phyloP scores from a whole-genome alignment of 2,888 invertebrate genomes.

The Apotomis betuletana region DNA sequence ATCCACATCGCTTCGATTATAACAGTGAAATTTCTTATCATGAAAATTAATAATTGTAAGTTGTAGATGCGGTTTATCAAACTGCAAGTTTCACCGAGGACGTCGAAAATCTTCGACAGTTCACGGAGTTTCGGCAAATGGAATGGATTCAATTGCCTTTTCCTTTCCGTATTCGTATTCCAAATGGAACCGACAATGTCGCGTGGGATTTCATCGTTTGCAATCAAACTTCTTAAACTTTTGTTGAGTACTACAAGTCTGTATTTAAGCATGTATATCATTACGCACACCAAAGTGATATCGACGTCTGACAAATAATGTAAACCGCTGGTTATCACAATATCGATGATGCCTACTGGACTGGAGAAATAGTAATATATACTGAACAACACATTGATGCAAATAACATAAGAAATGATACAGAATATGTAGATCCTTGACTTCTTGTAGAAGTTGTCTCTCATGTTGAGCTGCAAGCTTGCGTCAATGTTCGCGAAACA shows the following conservation, averaged over 20 bases:
- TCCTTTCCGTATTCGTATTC: background rate
- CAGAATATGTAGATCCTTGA: background rate
- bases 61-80: slow-evolving; percentile 14
- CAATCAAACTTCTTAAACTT: background rate
- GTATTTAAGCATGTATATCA: background rate
- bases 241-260: background rate
- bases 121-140: background rate
- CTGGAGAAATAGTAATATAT: background rate
- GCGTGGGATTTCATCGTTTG: background rate
- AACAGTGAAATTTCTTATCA: background rate
- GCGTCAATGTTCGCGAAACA: background rate
- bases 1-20: slow-evolving; percentile 1
- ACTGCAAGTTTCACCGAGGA: slow-evolving; percentile 7
- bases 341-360: background rate
- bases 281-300: background rate
- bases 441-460: background rate
- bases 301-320: background rate
- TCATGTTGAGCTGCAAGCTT: background rate
- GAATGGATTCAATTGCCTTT: background rate
- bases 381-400: background rate
- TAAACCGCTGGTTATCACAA: background rate
- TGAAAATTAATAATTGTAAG: background rate
- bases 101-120: slow-evolving; percentile 5
- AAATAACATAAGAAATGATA: background rate
- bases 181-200: background rate